phyloP scores from a whole-genome alignment of 1,140 invertebrate species.

The Ridgeia piscesae region DNA sequence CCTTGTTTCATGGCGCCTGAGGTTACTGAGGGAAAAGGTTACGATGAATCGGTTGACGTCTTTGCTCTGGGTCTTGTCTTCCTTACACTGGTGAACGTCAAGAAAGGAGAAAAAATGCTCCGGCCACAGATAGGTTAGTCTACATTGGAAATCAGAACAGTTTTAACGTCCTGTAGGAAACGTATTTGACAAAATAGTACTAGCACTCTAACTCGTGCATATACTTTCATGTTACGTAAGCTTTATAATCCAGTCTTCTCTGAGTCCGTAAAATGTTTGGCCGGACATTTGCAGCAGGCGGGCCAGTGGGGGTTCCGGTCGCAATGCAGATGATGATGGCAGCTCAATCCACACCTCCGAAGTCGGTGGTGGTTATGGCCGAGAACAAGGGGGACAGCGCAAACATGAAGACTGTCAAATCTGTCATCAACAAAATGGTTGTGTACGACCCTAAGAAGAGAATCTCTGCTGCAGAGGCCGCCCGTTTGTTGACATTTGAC shows the following conservation, averaged over 20 bases:
- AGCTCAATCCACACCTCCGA: not conserved
- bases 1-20: slow-evolving; percentile 9
- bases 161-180: not conserved
- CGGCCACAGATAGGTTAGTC: not conserved
- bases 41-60: not conserved
- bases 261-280: not conserved
- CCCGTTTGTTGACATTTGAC: not conserved
- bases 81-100: not conserved
- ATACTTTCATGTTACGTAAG: too few species aligned
- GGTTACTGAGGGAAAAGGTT: not conserved
- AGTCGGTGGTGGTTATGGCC: not conserved
- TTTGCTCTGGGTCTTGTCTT: slow-evolving; percentile 4
- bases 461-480: not conserved
- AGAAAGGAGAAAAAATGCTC: slow-evolving; percentile 1
- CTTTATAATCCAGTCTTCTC: not conserved
- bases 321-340: slow-evolving; percentile 1
- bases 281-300: not conserved
- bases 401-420: not conserved
- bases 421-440: not conserved
- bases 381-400: not conserved
- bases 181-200: too few species aligned
- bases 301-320: not conserved
- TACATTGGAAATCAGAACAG: not conserved
- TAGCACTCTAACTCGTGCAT: too few species aligned
- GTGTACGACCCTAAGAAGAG: slow-evolving; percentile 13